Base-by-base conservation (phyloP, 1,140 invertebrate genomes). In the Diabrotica undecimpunctata region DNA sequence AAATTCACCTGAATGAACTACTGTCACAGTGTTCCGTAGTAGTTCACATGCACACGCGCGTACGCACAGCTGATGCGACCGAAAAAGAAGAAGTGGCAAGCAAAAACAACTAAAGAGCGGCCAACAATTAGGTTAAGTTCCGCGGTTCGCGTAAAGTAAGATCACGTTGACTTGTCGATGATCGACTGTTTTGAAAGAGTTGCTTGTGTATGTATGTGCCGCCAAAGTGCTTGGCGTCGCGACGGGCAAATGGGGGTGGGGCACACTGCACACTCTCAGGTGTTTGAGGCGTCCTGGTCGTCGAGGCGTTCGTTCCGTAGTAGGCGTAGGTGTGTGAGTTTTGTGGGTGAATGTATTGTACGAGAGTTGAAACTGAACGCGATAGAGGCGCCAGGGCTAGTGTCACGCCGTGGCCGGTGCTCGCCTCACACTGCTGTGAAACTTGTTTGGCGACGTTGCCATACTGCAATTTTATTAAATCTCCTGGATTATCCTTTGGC, bases 381-480 rank as follows among this genome's bases (percentile, higher is more conserved):
- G 74, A 69, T 69, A 72, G 73, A 70, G 70, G 74, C 74, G 74
- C 72, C 69, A 66, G 73, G 73, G 77, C 63, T 70, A 54, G 69
- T 72, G 71, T 73, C 46, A 70, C 73, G 67, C 66, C 71, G 69
- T 70, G 66, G 70, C 66, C 74, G 70, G 72, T 74, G 70, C 71
- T 74, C 72, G 74, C 70, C 74, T 76, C 74, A 73, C 71, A 77
- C 77, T 77, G 76, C 67, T 69, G 67, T 65, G 62, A 66, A 69
- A 68, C 61, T 70, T 57, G 66, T 65, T 61, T 62, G 66, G 66
- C 66, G 66, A 60, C 66, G 70, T 65, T 66, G 65, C 65, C 66
- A 68, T 60, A 64, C 63, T 56, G n/a, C 5, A 11, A 14, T 7
- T 25, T 25, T 36, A 9, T 11, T 14, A 36, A n/a, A 14, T 14